Evolutionary conservation across 64 coral and sea anemone genomes (phyloP).

Genomic region (Hydrozoanthus tunicans): DNA sequence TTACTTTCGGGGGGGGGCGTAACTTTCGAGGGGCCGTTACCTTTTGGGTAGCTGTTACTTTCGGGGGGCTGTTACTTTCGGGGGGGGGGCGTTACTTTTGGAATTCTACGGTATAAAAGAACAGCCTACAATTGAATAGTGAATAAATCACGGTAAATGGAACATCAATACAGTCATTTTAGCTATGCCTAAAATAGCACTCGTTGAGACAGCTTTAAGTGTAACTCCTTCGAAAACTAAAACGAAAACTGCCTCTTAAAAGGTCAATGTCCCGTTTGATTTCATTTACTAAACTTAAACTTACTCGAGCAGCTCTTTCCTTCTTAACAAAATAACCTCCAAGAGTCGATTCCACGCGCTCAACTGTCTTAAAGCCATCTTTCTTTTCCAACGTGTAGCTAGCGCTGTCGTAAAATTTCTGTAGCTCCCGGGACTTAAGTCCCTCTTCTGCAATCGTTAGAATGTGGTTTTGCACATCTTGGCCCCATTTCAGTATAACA

Average conservation of each 20-base stretch:
- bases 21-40: too few relatives aligned
- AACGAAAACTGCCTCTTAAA: background rate
- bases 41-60: too few relatives aligned
- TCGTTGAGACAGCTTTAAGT: too few relatives aligned
- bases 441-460: constrained; percentile 91
- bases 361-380: constrained; percentile 81
- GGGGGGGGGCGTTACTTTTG: too few relatives aligned
- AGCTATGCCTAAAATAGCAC: background rate
- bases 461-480: constrained; percentile 83
- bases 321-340: constrained; percentile 98
- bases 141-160: too few relatives aligned
- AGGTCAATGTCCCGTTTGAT: background rate
- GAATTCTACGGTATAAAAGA: too few relatives aligned
- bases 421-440: constrained; percentile 82
- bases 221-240: background rate
- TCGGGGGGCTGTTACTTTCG: too few relatives aligned
- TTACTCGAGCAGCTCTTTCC: constrained; percentile 83
- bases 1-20: too few relatives aligned
- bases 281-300: background rate
- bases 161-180: too few relatives aligned
- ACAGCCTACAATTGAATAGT: too few relatives aligned
- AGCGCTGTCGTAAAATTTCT: constrained; percentile 83
- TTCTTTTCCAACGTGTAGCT: constrained; percentile 85
- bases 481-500: constrained; percentile 75
- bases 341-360: constrained; percentile 80